Evolutionary conservation across 2,113 vertebrate species (phyloP).

Genomic region (Hyaena hyaena): DNA sequence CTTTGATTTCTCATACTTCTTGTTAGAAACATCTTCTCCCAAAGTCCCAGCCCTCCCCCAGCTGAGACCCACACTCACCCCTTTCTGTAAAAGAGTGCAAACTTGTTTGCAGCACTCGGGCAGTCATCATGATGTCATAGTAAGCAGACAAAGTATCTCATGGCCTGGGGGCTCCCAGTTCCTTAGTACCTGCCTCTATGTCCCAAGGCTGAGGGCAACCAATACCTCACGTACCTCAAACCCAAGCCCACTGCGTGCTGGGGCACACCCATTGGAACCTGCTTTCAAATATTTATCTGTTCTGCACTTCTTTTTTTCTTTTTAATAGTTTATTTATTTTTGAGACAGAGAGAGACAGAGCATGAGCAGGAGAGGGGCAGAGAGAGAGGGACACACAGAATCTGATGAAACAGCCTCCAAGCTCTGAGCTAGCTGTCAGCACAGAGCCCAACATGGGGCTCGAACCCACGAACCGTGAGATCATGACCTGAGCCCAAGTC

Average conservation of each 20-base stretch:
- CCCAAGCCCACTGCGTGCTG: neutral
- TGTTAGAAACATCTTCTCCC: slow-evolving; percentile 1
- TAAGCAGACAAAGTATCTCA: neutral
- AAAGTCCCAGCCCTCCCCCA: neutral
- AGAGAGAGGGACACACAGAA: too few relatives aligned
- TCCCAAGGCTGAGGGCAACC: neutral
- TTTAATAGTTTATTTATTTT: too few relatives aligned
- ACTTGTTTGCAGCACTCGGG: neutral
- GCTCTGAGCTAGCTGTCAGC: too few relatives aligned
- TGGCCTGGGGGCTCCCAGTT: neutral
- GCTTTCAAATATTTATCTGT: neutral
- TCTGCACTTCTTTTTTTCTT: neutral
- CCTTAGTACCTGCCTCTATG: neutral
- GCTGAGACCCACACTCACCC: neutral
- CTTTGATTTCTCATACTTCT: neutral
- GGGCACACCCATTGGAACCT: neutral
- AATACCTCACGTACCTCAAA: neutral
- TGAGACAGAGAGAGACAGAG: too few relatives aligned
- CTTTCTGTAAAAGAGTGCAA: neutral
- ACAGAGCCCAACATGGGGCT: too few relatives aligned
- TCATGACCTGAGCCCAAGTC: too few relatives aligned
- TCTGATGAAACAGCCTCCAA: too few relatives aligned
- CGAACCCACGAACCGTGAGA: too few relatives aligned
- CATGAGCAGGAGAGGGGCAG: too few relatives aligned
- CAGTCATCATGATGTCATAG: neutral